Percentiles rank a stretch among this genome's conserved stretches.
Conservation (phyloP, 2,113 vertebrate genomes). For the Pygoscelis adeliae region DNA sequence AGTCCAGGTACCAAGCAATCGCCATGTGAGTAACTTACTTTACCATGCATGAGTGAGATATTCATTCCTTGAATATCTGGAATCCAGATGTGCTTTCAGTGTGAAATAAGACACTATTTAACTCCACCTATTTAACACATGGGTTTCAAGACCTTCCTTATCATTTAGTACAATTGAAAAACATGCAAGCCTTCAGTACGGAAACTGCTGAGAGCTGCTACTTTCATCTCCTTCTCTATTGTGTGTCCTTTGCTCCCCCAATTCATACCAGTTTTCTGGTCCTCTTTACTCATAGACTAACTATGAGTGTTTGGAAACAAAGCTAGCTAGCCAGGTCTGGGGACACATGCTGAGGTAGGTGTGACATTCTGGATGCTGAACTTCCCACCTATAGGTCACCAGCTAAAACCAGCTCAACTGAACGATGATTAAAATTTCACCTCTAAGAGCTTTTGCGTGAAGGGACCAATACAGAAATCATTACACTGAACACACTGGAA, state of each 20-base stretch:
- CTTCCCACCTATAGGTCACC: background rate
- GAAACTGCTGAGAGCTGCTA: background rate
- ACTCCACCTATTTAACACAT: background rate
- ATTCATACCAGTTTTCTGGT: background rate
- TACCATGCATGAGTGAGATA: background rate
- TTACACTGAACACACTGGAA: background rate
- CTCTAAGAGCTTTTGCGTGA: background rate
- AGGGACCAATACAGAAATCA: background rate
- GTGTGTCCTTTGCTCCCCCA: background rate
- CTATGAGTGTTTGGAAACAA: background rate
- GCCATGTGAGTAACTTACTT: background rate
- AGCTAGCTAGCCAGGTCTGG: background rate
- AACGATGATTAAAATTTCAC: background rate
- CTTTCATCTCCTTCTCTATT: background rate
- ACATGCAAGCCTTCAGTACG: background rate
- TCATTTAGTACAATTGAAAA: background rate
- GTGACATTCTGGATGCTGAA: background rate
- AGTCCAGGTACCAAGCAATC: background rate
- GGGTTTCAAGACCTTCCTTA: background rate
- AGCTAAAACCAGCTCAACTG: background rate
- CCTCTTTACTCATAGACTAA: background rate
- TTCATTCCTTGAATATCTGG: background rate
- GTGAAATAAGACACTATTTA: background rate
- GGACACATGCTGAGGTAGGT: background rate
- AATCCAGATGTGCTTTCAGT: background rate